Evolutionary conservation across 2,113 vertebrate genomes (phyloP), one percentile per base, ranked within the genome.

Genomic region (Rynchops niger): DNA sequence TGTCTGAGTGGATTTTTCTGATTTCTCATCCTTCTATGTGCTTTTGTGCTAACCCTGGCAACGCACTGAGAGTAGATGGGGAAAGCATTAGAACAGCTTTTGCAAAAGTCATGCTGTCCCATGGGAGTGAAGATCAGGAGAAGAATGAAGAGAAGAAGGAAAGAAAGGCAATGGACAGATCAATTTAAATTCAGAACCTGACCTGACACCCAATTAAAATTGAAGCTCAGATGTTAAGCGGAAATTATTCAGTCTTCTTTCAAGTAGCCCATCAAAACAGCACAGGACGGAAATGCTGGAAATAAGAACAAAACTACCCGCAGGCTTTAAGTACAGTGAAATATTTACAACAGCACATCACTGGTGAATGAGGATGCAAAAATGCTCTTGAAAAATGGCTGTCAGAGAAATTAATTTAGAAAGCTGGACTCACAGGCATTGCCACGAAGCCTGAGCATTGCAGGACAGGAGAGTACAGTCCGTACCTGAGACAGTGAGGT

Each of bases 161-260:
- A 77, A 95, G 40, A 59, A 81, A 92, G 27, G 27, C 36, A 81
- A 88, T 4, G 5, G 26, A 16, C 21, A 55, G 50, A 59, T 53
- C 36, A 42, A 83, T 96, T 85, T 91, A 89, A 86, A 94, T 90
- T 88, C 78, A 86, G 79, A 88, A 71, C 19, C 43, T 81, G 73
- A 61, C 55, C 47, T 87, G 55, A 40, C 5, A 34, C 11, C 32
- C 19, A 70, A 55, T 70, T 93, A 95, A 95, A 91, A 84, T n/a
- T 32, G 52, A 85, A 77, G 49, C 26, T 94, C 32, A 59, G 42
- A 49, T 85, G 47, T 70, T 82, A 73, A 93, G 61, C 0, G 0
- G 83, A 81, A 94, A 83, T 72, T 58, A 50, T 71, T 92, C 67
- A 50, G 16, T 79, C 27, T 49, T 71, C 40, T 90, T 86, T 79